A percentile compares a stretch with the other conserved stretches of the same genome.
Conservation (phyloP, 2,113 vertebrate genomes). For the Turdus rufiventris region DNA sequence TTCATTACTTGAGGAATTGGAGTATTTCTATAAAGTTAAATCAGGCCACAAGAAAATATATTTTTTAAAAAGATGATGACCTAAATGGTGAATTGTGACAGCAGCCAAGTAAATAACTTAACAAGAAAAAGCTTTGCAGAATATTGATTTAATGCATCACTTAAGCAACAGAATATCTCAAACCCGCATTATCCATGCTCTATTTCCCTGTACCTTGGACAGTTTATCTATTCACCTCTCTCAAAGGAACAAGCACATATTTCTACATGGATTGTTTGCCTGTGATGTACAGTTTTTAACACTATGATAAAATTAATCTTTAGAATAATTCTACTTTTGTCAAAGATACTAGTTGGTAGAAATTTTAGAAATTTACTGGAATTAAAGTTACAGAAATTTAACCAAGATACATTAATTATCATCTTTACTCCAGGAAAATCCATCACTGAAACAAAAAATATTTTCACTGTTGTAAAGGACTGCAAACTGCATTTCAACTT, state of each 20-base stretch:
- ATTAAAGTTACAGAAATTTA: slow-evolving; percentile 41
- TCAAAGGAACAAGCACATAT: slow-evolving; percentile 66
- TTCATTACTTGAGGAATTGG: background rate
- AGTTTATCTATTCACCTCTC: slow-evolving; percentile 80
- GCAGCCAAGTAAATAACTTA: slow-evolving; percentile 88
- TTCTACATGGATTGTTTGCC: slow-evolving; percentile 71
- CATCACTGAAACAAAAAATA: background rate
- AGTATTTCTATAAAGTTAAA: slow-evolving; percentile 56
- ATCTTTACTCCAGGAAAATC: slow-evolving; percentile 17
- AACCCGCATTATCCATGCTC: slow-evolving; percentile 88
- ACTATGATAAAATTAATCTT: slow-evolving; percentile 16
- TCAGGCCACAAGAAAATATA: slow-evolving; percentile 55
- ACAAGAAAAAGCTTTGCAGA: slow-evolving; percentile 87
- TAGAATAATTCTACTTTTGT: slow-evolving; percentile 11
- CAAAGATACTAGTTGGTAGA: background rate
- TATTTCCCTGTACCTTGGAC: slow-evolving; percentile 86
- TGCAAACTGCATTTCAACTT: slow-evolving; percentile 43
- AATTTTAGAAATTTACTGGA: background rate
- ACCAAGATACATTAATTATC: background rate
- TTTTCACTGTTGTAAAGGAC: slow-evolving; percentile 25
- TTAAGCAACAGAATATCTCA: slow-evolving; percentile 83
- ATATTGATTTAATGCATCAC: slow-evolving; percentile 94
- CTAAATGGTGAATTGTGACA: slow-evolving; percentile 82
- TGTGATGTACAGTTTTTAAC: slow-evolving; percentile 46
- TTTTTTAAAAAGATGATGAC: slow-evolving; percentile 78